Evolutionary conservation across 2,797 vertebrate genomes (phyloP).

Genomic region (Lemur catta): DNA sequence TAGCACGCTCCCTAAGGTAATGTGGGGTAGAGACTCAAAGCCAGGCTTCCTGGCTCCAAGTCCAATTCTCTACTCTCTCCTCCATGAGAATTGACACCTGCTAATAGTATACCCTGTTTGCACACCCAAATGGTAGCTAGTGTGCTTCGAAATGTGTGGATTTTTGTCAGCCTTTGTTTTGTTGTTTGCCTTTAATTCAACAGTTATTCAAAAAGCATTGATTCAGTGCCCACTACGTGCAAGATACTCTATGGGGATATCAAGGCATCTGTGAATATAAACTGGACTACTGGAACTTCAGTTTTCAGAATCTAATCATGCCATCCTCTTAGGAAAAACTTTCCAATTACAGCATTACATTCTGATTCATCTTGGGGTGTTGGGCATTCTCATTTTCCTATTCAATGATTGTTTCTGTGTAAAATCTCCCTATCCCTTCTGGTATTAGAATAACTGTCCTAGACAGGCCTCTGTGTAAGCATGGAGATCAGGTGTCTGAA

Average conservation of each 20-base stretch:
- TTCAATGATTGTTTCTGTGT: neutral
- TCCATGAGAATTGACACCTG: neutral
- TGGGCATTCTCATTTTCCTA: neutral
- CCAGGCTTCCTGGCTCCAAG: neutral
- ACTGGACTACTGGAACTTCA: neutral
- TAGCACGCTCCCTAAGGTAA: neutral
- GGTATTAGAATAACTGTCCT: neutral
- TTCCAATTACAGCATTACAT: neutral
- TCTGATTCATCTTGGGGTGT: neutral
- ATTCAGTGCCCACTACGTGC: neutral
- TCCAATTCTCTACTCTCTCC: neutral
- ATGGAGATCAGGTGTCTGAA: neutral
- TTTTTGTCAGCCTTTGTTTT: neutral
- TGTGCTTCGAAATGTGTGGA: neutral
- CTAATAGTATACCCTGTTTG: neutral
- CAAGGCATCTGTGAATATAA: neutral
- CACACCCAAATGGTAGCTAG: neutral
- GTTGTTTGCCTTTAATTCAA: conserved; percentile 8
- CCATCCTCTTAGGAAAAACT: conserved; percentile 1
- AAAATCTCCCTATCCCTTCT: neutral
- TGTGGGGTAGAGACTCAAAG: neutral
- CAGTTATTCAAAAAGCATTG: neutral
- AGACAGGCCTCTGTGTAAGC: neutral
- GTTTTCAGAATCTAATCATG: neutral
- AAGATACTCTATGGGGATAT: neutral